phyloP scores from a whole-genome alignment of 2,797 vertebrate species.

The Knipowitschia caucasica region DNA sequence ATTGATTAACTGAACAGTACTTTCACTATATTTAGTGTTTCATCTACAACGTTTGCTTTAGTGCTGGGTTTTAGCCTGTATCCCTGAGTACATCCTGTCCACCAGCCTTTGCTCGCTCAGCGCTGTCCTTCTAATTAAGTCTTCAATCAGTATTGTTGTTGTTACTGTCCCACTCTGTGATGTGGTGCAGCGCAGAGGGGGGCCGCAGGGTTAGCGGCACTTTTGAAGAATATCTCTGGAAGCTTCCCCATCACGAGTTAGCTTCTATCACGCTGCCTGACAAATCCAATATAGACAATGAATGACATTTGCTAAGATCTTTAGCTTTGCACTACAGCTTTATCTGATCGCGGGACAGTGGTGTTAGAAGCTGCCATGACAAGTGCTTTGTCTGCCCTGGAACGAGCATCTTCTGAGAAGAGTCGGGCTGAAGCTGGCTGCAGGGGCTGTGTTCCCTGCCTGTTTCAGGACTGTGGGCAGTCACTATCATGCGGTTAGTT shows the following conservation, averaged over 20 bases:
- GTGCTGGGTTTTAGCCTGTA: slow-evolving; percentile 43
- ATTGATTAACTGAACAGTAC: neutral
- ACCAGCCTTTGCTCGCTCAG: slow-evolving; percentile 60
- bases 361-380: slow-evolving; percentile 86
- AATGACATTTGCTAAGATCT: neutral
- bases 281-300: slow-evolving; percentile 50
- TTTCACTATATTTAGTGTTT: neutral
- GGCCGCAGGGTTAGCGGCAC: slow-evolving; percentile 51
- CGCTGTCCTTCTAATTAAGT: slow-evolving; percentile 75
- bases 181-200: slow-evolving; percentile 57
- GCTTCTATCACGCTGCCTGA: slow-evolving; percentile 59
- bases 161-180: slow-evolving; percentile 67
- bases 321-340: slow-evolving; percentile 62
- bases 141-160: slow-evolving; percentile 73
- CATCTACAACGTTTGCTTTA: slow-evolving; percentile 23
- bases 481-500: slow-evolving; percentile 72
- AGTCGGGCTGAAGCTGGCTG: slow-evolving; percentile 71
- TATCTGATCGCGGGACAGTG: slow-evolving; percentile 88
- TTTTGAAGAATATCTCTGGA: slow-evolving; percentile 66
- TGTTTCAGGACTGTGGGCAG: slow-evolving; percentile 82
- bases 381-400: slow-evolving; percentile 79
- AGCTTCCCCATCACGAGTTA: slow-evolving; percentile 60
- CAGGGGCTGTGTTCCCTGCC: slow-evolving; percentile 76
- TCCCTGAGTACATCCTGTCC: slow-evolving; percentile 42
- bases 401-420: slow-evolving; percentile 73